Evolutionary conservation across 1,140 invertebrate species (phyloP).

Genomic region (Gonioctena quinquepunctata): DNA sequence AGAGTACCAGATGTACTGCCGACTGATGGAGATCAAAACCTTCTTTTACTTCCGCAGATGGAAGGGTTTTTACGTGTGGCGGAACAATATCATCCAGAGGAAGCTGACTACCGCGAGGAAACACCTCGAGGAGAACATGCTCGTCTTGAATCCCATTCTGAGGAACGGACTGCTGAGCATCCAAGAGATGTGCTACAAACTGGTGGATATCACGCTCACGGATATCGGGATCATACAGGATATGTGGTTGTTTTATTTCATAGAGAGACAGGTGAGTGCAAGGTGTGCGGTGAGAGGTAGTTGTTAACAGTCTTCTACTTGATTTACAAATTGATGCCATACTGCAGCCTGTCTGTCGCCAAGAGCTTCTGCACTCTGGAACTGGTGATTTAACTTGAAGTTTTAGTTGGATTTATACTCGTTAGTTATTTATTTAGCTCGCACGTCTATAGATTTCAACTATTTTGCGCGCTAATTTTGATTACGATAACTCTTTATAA

Average conservation of each 20-base stretch:
- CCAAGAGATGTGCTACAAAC: constrained; percentile 69
- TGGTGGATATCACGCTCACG: constrained; percentile 65
- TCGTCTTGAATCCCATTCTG: constrained; percentile 73
- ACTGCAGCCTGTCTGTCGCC: too few species aligned
- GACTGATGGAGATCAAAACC: constrained; percentile 71
- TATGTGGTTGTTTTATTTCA: constrained; percentile 67
- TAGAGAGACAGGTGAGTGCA: constrained; percentile 64
- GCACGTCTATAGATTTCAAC: too few species aligned
- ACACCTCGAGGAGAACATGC: constrained; percentile 68
- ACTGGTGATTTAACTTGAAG: too few species aligned
- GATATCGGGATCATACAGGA: constrained; percentile 62
- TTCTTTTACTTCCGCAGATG: constrained; percentile 76
- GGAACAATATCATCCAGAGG: constrained; percentile 70
- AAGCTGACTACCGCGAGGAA: constrained; percentile 67
- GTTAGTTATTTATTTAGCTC: too few species aligned
- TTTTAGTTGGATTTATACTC: too few species aligned
- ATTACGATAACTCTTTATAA: too few species aligned
- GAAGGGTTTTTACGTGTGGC: constrained; percentile 84
- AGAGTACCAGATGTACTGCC: constrained; percentile 70
- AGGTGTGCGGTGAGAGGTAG: too few species aligned
- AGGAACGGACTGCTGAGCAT: constrained; percentile 71
- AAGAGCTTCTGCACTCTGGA: too few species aligned
- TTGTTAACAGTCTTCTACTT: neutral
- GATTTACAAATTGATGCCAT: too few species aligned
- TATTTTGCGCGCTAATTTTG: too few species aligned